phyloP scores from a whole-genome alignment of 2,113 vertebrate species.

The Nicator chloris region DNA sequence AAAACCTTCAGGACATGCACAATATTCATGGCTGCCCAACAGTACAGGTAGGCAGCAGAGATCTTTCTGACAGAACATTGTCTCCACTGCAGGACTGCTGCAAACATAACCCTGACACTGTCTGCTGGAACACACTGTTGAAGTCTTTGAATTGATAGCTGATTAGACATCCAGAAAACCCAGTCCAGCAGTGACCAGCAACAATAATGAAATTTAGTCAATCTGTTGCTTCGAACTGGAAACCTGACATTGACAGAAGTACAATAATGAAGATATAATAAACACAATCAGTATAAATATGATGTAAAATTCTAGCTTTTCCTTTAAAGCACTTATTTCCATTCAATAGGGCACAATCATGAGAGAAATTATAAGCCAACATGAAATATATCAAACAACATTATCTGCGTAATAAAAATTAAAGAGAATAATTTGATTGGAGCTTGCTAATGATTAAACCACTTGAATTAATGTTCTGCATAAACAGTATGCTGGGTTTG shows the following conservation, averaged over 20 bases:
- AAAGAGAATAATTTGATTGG: neutral
- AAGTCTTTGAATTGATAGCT: neutral
- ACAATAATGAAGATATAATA: neutral
- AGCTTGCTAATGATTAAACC: neutral
- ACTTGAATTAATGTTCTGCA: neutral
- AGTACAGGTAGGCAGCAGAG: neutral
- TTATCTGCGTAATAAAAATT: constrained; percentile 5
- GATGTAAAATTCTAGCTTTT: neutral
- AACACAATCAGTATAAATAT: neutral
- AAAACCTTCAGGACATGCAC: neutral
- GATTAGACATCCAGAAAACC: neutral
- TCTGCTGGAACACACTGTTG: neutral
- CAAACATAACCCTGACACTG: neutral
- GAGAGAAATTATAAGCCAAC: neutral
- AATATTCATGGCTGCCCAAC: neutral
- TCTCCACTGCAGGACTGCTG: neutral
- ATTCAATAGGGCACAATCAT: neutral
- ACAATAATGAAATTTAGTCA: neutral
- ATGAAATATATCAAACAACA: neutral
- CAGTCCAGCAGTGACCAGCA: neutral
- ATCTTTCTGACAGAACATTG: neutral
- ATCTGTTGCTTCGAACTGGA: neutral
- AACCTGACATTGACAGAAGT: neutral
- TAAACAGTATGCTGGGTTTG: neutral
- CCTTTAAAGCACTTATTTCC: neutral